Conservation (phyloP, 2,797 vertebrate species). For the Dendrocincla fuliginosa region DNA sequence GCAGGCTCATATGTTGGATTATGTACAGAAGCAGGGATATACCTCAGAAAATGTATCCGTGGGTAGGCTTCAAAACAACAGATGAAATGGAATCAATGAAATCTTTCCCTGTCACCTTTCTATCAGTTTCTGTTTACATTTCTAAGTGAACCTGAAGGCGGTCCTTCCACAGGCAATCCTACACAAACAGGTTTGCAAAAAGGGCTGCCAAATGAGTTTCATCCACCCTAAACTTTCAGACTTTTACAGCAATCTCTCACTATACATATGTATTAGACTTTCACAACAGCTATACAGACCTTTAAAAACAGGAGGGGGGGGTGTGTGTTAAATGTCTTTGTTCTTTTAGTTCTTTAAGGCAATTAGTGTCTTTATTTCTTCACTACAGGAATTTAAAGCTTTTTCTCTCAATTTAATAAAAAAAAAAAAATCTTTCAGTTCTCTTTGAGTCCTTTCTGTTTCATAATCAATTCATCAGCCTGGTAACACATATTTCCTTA, state of each 20-base stretch:
- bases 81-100: not conserved
- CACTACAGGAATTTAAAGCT: not conserved
- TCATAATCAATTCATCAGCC: not conserved
- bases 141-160: not conserved
- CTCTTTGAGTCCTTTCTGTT: not conserved
- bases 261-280: fast-evolving
- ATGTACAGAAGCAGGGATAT: not conserved
- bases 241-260: not conserved
- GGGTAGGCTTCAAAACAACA: not conserved
- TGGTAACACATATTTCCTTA: not conserved
- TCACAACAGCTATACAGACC: not conserved
- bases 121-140: not conserved
- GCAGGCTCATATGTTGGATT: fast-evolving
- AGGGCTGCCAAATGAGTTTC: not conserved
- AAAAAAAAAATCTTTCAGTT: not conserved
- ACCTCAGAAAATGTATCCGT: not conserved
- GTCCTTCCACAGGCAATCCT: not conserved
- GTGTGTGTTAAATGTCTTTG: not conserved
- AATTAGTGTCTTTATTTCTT: not conserved
- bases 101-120: not conserved
- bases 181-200: fast-evolving
- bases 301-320: not conserved
- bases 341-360: not conserved
- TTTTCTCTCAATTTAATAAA: not conserved
- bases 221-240: not conserved